These are phyloP conservation scores for Psittacara wagleri DNA, from an alignment of 2,113 vertebrate genomes.

Conservation along the genomic window DNA sequence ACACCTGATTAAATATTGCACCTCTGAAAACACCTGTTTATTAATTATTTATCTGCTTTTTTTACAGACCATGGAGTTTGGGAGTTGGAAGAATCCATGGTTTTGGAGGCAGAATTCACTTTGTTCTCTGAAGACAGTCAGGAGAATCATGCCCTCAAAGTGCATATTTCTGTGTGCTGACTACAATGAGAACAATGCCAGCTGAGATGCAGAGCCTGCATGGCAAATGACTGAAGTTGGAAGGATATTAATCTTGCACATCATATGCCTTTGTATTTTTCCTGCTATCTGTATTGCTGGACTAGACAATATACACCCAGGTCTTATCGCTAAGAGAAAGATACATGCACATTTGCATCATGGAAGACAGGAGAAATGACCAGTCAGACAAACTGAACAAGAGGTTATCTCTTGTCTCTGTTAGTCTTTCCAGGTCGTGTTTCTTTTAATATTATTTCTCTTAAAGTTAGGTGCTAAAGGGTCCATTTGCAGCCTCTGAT, in stretches of 20 bases:
- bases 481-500: neutral
- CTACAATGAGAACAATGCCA: neutral
- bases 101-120: neutral
- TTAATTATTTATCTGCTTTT: neutral
- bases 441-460: neutral
- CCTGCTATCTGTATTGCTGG: neutral
- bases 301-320: neutral
- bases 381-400: neutral
- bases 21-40: neutral
- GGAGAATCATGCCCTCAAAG: neutral
- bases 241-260: neutral
- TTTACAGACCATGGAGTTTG: rapidly evolving
- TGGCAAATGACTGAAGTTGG: neutral
- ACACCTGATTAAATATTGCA: neutral
- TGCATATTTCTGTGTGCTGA: neutral
- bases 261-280: neutral
- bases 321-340: neutral
- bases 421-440: neutral
- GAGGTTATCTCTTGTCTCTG: neutral
- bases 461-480: neutral
- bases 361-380: neutral
- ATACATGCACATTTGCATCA: rapidly evolving
- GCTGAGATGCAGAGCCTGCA: neutral
- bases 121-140: neutral
- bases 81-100: neutral